Evolutionary conservation across 1,140 invertebrate genomes (phyloP).

Genomic region (Ganaspis sp.): DNA sequence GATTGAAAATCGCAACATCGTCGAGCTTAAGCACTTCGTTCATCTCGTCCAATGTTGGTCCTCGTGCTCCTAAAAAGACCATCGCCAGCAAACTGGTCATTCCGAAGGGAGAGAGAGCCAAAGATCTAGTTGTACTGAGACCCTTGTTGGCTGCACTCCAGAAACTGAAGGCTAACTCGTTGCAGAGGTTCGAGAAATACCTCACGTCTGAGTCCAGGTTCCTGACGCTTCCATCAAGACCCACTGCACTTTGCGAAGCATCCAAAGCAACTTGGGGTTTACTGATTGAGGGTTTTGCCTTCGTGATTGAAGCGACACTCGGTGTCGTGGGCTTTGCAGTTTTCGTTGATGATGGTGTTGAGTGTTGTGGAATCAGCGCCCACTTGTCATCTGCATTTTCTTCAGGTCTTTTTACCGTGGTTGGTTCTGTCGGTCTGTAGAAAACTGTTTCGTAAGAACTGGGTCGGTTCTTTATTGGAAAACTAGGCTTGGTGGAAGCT

Average conservation of each 20-base stretch:
- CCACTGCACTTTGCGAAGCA: conserved; percentile 71
- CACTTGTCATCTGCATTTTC: conserved; percentile 56
- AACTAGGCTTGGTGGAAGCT: not conserved
- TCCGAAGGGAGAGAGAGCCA: conserved; percentile 90
- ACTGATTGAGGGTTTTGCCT: conserved; percentile 40
- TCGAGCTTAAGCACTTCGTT: conserved; percentile 90
- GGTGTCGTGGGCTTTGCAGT: conserved; percentile 49
- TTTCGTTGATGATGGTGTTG: conserved; percentile 58
- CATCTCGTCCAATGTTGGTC: conserved; percentile 92
- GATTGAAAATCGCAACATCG: conserved; percentile 92
- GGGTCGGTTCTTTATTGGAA: not conserved
- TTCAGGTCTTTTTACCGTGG: conserved; percentile 44
- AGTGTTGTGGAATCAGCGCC: conserved; percentile 65
- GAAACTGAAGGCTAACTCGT: conserved; percentile 88
- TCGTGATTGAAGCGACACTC: conserved; percentile 35
- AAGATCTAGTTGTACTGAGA: conserved; percentile 84
- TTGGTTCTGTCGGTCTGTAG: not conserved
- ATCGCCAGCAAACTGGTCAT: conserved; percentile 89
- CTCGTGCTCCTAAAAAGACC: conserved; percentile 91
- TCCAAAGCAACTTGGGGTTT: conserved; percentile 58
- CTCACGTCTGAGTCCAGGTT: conserved; percentile 82
- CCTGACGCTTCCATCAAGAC: conserved; percentile 84
- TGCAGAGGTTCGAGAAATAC: conserved; percentile 86
- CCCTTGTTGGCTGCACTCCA: conserved; percentile 84
- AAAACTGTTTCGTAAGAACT: not conserved